phyloP scores from a whole-genome alignment of 2,888 invertebrate species.

The Leptogaster cylindrica region DNA sequence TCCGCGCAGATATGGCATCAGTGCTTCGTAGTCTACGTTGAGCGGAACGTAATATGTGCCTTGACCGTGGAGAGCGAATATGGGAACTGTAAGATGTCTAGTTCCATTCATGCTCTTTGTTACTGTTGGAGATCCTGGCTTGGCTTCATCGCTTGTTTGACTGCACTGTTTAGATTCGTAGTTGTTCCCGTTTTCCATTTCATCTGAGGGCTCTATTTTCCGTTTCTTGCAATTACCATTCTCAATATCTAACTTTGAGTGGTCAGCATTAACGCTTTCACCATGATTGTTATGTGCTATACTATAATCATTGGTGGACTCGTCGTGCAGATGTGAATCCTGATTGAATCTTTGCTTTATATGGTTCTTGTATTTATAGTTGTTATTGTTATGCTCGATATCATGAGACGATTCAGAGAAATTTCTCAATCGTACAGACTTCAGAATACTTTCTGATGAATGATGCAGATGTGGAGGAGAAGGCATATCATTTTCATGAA shows the following conservation, averaged over 20 bases:
- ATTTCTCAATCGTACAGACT: constrained; percentile 56
- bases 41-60: constrained; percentile 89
- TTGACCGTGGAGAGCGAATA: constrained; percentile 88
- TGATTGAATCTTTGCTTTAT: constrained; percentile 86
- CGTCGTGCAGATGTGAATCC: constrained; percentile 61
- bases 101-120: constrained; percentile 43
- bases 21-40: constrained; percentile 75
- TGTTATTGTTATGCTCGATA: constrained; percentile 62
- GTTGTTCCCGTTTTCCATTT: neutral
- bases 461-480: constrained; percentile 53
- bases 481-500: constrained; percentile 59
- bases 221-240: constrained; percentile 30
- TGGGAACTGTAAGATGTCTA: constrained; percentile 71
- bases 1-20: constrained; percentile 73
- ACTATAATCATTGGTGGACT: constrained; percentile 61
- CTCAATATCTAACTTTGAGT: neutral
- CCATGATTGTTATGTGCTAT: constrained; percentile 51
- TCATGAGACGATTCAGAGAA: constrained; percentile 62
- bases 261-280: constrained; percentile 1
- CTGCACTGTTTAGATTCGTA: constrained; percentile 1
- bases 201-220: constrained; percentile 21
- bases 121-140: constrained; percentile 45
- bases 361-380: constrained; percentile 93
- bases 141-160: constrained; percentile 32
- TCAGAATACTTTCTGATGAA: constrained; percentile 45